Percentiles rank a stretch among this genome's conserved stretches.
Evolutionary conservation across 2,888 invertebrate genomes (phyloP).

Genomic region (Augochlorella aurata): DNA sequence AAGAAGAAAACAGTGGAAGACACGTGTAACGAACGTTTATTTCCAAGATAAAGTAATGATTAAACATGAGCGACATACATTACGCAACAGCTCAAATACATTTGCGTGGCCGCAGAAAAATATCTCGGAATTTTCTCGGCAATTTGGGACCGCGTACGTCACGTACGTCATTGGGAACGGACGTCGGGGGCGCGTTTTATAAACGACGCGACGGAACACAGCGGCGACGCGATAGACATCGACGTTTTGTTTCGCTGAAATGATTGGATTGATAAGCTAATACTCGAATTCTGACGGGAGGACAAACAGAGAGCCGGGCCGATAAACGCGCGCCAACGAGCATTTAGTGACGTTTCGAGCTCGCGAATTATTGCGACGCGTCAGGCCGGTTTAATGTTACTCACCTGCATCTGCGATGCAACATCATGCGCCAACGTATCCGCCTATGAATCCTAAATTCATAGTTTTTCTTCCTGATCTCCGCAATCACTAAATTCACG

Average conservation of each 20-base stretch:
- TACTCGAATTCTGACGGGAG: conserved; percentile 47
- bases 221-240: conserved; percentile 17
- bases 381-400: conserved; percentile 42
- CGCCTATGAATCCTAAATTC: conserved; percentile 2
- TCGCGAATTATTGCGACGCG: conserved; percentile 54
- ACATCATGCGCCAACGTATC: conserved; percentile 25
- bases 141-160: conserved; percentile 7
- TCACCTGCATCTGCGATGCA: conserved; percentile 19
- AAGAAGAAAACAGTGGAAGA: no score
- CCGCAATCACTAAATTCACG: background rate
- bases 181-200: conserved; percentile 16
- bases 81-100: no score
- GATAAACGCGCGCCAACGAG: conserved; percentile 50
- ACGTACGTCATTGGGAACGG: conserved; percentile 5
- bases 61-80: no score
- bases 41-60: no score
- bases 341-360: conserved; percentile 48
- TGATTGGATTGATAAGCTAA: conserved; percentile 59
- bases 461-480: background rate
- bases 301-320: conserved; percentile 45
- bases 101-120: background rate
- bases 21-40: no score
- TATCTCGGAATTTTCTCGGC: background rate
- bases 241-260: conserved; percentile 42
- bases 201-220: conserved; percentile 8